Percentiles rank a stretch among this genome's conserved stretches.
Evolutionary conservation across 2,888 invertebrate species (phyloP).

Genomic region (Podabrus alpinus): DNA sequence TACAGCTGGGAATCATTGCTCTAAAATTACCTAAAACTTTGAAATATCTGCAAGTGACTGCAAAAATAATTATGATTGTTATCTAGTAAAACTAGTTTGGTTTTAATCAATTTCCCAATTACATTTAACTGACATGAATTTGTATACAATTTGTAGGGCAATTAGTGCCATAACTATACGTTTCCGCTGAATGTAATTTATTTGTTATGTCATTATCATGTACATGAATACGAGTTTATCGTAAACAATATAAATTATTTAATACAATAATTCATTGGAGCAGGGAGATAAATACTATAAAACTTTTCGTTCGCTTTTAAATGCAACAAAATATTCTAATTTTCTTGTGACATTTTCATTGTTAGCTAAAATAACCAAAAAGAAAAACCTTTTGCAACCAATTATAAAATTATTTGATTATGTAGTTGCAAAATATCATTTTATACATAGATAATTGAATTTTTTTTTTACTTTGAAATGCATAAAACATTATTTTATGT

Average conservation of each 20-base stretch:
- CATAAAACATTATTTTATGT: too few species aligned
- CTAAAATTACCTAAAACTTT: slow-evolving; percentile 14
- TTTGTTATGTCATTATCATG: neutral
- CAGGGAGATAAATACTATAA: neutral
- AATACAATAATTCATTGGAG: neutral
- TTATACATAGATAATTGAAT: too few species aligned
- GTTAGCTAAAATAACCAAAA: neutral
- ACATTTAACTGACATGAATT: neutral
- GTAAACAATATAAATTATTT: neutral
- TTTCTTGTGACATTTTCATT: neutral
- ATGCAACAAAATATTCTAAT: neutral
- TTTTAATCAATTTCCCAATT: neutral
- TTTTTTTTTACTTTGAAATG: too few species aligned
- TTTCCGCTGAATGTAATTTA: neutral
- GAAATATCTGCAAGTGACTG: neutral
- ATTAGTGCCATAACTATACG: neutral
- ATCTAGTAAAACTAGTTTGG: neutral
- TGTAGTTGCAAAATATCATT: too few species aligned
- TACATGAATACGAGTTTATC: neutral
- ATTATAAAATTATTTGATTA: too few species aligned
- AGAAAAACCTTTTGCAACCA: neutral
- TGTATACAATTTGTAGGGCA: neutral
- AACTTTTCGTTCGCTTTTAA: neutral
- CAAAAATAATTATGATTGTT: neutral
- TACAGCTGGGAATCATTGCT: slow-evolving; percentile 20